Percentiles rank a stretch among this genome's conserved stretches.
Evolutionary conservation across 2,888 invertebrate genomes (phyloP).

Genomic region (Diarsia dahlii): DNA sequence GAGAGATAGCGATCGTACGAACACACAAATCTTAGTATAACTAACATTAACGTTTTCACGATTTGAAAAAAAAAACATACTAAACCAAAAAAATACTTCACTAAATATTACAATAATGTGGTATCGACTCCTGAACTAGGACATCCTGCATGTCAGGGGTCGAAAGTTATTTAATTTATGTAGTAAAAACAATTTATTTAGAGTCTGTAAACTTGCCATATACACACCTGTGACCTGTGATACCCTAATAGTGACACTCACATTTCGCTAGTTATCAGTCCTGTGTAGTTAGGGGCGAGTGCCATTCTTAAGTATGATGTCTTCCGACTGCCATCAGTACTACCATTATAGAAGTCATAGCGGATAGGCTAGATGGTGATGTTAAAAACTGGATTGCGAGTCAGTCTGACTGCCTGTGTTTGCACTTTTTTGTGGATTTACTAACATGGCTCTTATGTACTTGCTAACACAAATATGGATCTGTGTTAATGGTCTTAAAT

Average conservation of each 20-base stretch:
- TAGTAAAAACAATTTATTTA: constrained; percentile 8
- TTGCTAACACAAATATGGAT: too few relatives aligned
- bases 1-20: neutral
- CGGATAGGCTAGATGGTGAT: too few relatives aligned
- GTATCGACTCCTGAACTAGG: neutral
- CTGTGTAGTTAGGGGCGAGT: neutral
- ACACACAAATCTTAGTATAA: neutral
- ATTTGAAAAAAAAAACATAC: neutral
- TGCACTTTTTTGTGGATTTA: too few relatives aligned
- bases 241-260: neutral
- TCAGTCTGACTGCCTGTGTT: too few relatives aligned
- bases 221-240: too few relatives aligned
- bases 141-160: neutral
- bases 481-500: too few relatives aligned
- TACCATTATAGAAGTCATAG: too few relatives aligned
- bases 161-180: neutral
- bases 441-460: too few relatives aligned
- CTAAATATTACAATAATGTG: too few relatives aligned
- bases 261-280: neutral
- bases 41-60: neutral
- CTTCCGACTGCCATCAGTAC: constrained; percentile 7
- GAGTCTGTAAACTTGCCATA: neutral
- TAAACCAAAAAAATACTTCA: neutral
- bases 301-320: constrained; percentile 12
- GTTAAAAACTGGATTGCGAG: too few relatives aligned